Evolutionary conservation across 2,888 invertebrate genomes (phyloP).

Genomic region (Cheiracanthium punctorium): DNA sequence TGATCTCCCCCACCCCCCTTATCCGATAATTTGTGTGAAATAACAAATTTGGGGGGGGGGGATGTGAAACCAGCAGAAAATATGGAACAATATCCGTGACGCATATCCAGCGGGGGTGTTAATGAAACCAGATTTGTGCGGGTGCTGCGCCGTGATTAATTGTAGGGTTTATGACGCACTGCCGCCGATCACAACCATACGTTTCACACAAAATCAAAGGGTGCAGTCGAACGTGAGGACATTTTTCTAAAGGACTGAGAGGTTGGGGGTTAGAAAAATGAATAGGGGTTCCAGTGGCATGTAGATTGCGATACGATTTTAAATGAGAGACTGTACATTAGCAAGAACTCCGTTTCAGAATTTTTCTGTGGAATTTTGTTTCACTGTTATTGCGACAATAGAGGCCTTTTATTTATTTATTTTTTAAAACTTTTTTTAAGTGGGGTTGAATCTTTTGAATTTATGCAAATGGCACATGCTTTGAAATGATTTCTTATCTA

Average conservation of each 20-base stretch:
- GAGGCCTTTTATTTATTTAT: no score
- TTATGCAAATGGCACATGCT: no score
- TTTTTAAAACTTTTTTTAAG: no score
- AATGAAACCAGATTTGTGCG: constrained; percentile 1
- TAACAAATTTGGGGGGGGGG: neutral
- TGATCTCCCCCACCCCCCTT: neutral
- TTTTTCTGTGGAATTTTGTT: neutral
- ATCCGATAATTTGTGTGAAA: neutral
- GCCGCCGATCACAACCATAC: neutral
- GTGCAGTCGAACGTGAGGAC: neutral
- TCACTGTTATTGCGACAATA: no score
- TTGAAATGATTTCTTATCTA: no score
- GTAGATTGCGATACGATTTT: neutral
- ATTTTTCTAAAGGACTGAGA: neutral
- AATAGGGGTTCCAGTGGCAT: neutral
- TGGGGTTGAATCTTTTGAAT: no score
- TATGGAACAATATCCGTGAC: neutral
- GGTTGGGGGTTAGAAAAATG: neutral
- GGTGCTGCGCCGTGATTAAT: neutral
- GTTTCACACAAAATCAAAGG: neutral
- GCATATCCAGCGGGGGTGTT: neutral
- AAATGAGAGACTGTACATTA: neutral
- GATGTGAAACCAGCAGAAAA: constrained; percentile 4
- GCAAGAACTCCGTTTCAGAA: no score
- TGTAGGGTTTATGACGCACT: neutral